Conservation (phyloP, 2,797 vertebrate genomes). For the Argentina silus region DNA sequence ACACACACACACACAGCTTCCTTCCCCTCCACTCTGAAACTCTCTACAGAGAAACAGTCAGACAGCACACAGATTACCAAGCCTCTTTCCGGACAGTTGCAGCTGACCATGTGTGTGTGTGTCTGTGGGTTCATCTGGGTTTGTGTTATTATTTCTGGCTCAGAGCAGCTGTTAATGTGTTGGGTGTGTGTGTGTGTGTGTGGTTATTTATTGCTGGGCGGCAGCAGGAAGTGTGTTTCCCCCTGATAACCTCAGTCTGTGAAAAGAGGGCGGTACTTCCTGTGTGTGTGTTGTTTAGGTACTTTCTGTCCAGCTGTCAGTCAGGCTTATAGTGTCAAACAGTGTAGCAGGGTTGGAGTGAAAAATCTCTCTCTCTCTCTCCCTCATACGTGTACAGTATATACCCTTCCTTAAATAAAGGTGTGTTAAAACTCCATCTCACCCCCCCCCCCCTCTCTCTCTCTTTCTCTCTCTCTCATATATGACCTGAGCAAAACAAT, state of each 20-base stretch:
- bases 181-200: conserved; percentile 12
- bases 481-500: conserved; percentile 15
- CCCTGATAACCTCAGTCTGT: conserved; percentile 55
- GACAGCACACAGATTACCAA: background rate
- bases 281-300: conserved; percentile 35
- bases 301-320: conserved; percentile 1
- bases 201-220: conserved; percentile 4
- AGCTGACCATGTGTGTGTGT: background rate
- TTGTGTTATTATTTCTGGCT: conserved; percentile 19
- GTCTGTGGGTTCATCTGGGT: background rate
- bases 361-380: background rate
- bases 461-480: background rate
- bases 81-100: background rate
- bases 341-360: background rate
- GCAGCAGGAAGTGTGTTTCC: conserved; percentile 58
- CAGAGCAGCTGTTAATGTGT: conserved; percentile 39
- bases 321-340: background rate
- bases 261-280: conserved; percentile 49
- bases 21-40: background rate
- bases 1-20: background rate
- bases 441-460: background rate
- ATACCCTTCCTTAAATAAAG: too few species aligned
- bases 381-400: too few species aligned
- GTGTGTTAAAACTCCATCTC: too few species aligned
- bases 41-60: background rate